Evolutionary conservation across 2,888 invertebrate species (phyloP), one percentile per base, ranked within the genome.

Genomic region (Dioctria rufipes): DNA sequence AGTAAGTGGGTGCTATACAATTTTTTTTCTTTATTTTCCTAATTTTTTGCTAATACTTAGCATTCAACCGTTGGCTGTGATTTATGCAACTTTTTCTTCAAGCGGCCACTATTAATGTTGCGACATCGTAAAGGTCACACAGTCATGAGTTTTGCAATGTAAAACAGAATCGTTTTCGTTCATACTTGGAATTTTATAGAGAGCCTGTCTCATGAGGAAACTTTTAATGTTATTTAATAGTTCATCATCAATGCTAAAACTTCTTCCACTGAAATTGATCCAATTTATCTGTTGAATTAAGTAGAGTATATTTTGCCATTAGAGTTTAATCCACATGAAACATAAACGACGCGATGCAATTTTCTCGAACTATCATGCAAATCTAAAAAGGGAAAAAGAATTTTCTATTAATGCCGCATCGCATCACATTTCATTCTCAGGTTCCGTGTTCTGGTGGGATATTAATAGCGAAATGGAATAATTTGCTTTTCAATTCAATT

Each of bases 111-210:
- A 42, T 3, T 1, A 2, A 49, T 5, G 65, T 69, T 69, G 49
- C 69, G n/a, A 69, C 69, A 69, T 54, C 54, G 25, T 69, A 69
- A 69, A 69, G 69, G 69, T 69, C 69, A 51, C 25, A 69, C 69
- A 49, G 69, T 40, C 69, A 49, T 5, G n/a, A 39, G 3, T 61
- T 69, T 69, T 69, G 69, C 51, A 69, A 69, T 69, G 9, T 69
- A 37, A 25, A 25, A 51, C 37, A 25, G 25, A 25, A 65, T 65
- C 40, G 65, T 42, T 65, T 65, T 65, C 40, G n/a, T 65, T 65
- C 51, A 49, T 49, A 49, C 6, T 49, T 49, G 6, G 11, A 49
- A 49, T 49, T 9, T 49, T 49, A 25, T 49, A 49, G 6, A 49
- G 51, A 49, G 51, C 1, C 51, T 25, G 25, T 25, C 25, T 25